These are phyloP conservation scores for Sinella curviseta DNA, from an alignment of 1,140 invertebrate species.

Conservation along the genomic window DNA sequence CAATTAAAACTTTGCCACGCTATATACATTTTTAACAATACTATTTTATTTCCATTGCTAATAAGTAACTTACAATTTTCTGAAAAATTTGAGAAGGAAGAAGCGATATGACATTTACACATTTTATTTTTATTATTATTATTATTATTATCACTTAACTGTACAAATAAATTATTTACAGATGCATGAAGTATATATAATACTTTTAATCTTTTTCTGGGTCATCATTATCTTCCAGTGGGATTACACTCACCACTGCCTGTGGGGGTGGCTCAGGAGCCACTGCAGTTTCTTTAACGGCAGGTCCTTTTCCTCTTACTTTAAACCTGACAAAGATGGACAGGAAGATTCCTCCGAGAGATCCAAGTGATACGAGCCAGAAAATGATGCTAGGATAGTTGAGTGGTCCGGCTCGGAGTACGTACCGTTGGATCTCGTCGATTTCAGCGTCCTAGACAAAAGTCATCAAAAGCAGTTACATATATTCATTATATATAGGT, in stretches of 20 bases:
- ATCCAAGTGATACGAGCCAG: conserved; percentile 27
- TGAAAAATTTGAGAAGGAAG: too few species aligned
- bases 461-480: background rate
- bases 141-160: too few species aligned
- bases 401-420: conserved; percentile 16
- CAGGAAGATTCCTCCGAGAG: background rate
- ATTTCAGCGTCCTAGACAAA: conserved; percentile 27
- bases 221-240: background rate
- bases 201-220: background rate
- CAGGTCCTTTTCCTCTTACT: background rate
- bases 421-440: conserved; percentile 31
- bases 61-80: too few species aligned
- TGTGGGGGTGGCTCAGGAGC: background rate
- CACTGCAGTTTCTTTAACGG: background rate
- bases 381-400: conserved; percentile 33
- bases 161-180: too few species aligned
- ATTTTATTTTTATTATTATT: too few species aligned
- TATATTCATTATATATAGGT: too few species aligned
- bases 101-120: too few species aligned
- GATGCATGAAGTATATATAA: too few species aligned
- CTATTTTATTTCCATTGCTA: too few species aligned
- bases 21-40: too few species aligned
- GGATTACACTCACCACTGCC: background rate
- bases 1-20: too few species aligned
- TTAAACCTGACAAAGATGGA: background rate